Conservation (phyloP, 2,113 vertebrate species). For the Alethe diademata region DNA sequence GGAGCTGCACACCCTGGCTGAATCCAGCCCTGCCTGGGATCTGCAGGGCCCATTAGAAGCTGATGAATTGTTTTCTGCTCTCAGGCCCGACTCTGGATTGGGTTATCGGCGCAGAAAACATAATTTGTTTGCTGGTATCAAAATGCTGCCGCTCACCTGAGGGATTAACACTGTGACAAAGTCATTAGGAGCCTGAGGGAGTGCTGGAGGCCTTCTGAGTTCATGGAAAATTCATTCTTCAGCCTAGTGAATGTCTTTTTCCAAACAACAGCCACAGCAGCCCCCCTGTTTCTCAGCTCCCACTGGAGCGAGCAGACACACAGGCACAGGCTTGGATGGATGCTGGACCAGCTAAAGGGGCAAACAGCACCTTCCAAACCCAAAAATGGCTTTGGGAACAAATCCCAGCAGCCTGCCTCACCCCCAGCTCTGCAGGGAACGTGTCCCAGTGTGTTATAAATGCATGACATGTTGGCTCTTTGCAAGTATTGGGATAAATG, state of each 20-base stretch:
- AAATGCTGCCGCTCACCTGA: constrained; percentile 53
- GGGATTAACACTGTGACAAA: constrained; percentile 72
- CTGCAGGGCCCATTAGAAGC: constrained; percentile 18
- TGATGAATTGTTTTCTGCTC: constrained; percentile 55
- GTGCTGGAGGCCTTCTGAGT: not conserved
- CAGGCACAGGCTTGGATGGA: not conserved
- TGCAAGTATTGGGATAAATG: too few relatives aligned
- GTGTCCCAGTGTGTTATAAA: not conserved
- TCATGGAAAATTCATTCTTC: constrained; percentile 30
- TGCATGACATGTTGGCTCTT: too few relatives aligned
- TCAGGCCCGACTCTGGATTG: not conserved
- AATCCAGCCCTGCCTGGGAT: not conserved
- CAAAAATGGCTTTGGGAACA: accelerated
- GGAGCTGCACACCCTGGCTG: not conserved
- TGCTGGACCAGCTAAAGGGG: not conserved
- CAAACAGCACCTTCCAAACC: not conserved
- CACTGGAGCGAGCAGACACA: not conserved
- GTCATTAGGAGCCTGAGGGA: constrained; percentile 67
- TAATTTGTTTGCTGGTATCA: constrained; percentile 70
- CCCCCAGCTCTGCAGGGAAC: accelerated
- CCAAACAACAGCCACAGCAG: not conserved
- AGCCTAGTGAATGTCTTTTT: constrained; percentile 37
- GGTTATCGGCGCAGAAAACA: constrained; percentile 51
- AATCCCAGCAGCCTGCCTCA: accelerated
- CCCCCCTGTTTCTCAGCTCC: not conserved